A percentile compares a stretch with the other conserved stretches of the same genome.
Evolutionary conservation across 2,797 vertebrate species (phyloP).

Genomic region (Sebastes trivittatus): DNA sequence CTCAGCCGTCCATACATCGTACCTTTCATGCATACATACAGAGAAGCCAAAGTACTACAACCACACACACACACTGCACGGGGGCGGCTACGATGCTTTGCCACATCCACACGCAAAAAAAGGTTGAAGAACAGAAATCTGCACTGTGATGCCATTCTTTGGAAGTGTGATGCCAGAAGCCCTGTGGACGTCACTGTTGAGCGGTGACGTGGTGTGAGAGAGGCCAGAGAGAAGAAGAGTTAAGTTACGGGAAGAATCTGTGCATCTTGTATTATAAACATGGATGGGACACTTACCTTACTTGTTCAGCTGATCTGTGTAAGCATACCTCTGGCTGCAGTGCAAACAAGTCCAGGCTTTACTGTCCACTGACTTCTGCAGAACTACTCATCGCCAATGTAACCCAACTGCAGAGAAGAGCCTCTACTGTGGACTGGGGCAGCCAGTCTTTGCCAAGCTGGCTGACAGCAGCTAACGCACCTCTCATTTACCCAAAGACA

Average conservation of each 20-base stretch:
- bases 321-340: conserved; percentile 98
- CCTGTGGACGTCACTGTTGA: conserved; percentile 81
- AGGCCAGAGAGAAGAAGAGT: conserved; percentile 55
- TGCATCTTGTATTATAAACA: conserved; percentile 78
- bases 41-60: conserved; percentile 52
- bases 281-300: conserved; percentile 93
- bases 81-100: conserved; percentile 27
- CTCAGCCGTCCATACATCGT: conserved; percentile 38
- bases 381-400: conserved; percentile 99
- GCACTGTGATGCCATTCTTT: conserved; percentile 96
- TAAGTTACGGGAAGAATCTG: conserved; percentile 57
- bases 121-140: conserved; percentile 80
- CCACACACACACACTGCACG: conserved; percentile 59
- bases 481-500: conserved; percentile 70
- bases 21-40: conserved; percentile 45
- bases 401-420: conserved; percentile 97
- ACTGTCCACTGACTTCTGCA: conserved; percentile 99
- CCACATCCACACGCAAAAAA: conserved; percentile 51
- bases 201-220: conserved; percentile 44
- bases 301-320: conserved; percentile 89
- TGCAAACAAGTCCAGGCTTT: conserved; percentile 99
- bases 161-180: conserved; percentile 98
- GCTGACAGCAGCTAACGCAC: conserved; percentile 83
- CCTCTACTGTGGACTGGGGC: conserved; percentile 88
- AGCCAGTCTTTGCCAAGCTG: conserved; percentile 77